These are phyloP conservation scores for Sapayoa aenigma DNA, from an alignment of 2,113 vertebrate species.

Conservation along the genomic window DNA sequence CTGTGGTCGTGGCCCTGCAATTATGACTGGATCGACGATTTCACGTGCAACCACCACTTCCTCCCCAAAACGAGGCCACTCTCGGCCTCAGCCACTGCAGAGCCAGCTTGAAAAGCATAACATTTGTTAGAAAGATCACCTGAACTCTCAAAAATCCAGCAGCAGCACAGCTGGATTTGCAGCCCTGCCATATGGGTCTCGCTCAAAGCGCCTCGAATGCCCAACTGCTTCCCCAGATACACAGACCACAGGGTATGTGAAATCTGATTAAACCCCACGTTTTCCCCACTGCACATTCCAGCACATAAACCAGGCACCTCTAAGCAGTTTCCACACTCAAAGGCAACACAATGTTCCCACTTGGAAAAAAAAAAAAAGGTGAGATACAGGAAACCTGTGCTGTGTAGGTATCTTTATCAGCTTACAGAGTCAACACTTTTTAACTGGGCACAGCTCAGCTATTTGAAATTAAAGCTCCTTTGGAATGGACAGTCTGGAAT, in stretches of 20 bases:
- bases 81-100: not conserved
- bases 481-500: not conserved
- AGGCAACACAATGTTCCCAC: rapidly evolving
- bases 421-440: not conserved
- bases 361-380: not conserved
- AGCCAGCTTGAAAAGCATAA: rapidly evolving
- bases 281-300: not conserved
- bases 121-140: not conserved
- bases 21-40: not conserved
- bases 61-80: not conserved
- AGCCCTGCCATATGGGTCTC: not conserved
- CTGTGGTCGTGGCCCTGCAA: not conserved
- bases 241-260: not conserved
- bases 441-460: not conserved
- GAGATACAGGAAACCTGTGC: not conserved
- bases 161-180: not conserved
- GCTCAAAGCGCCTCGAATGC: not conserved
- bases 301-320: not conserved
- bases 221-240: not conserved
- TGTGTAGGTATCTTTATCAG: not conserved
- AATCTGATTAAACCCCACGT: not conserved
- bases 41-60: slow-evolving; percentile 25
- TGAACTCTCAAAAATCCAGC: not conserved
- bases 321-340: not conserved
- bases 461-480: not conserved